Evolutionary conservation across 2,797 vertebrate species (phyloP).

Genomic region (Todus mexicanus): DNA sequence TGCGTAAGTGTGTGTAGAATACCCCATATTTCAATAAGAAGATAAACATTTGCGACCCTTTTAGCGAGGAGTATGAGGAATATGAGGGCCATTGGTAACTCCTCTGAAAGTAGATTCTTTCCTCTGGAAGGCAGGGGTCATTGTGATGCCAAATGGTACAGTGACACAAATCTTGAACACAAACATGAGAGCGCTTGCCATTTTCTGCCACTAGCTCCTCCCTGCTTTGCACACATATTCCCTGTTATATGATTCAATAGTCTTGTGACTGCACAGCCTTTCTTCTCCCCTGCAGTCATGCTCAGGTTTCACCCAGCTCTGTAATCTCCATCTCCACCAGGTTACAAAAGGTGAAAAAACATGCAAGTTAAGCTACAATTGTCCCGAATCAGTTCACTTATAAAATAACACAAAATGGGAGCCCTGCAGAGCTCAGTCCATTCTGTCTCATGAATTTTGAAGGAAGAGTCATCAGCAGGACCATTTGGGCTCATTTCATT

Average conservation of each 20-base stretch:
- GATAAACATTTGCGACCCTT: neutral
- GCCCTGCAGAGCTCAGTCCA: neutral
- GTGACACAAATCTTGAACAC: neutral
- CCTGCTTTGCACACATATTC: neutral
- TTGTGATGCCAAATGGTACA: neutral
- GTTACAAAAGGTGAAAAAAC: neutral
- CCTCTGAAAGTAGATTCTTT: neutral
- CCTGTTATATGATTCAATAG: neutral
- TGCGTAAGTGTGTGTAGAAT: accelerated
- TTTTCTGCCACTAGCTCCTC: neutral
- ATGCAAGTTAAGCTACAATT: neutral
- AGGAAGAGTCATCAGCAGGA: neutral
- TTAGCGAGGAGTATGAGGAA: neutral
- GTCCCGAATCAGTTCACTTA: neutral
- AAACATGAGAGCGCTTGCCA: neutral
- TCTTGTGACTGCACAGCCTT: neutral
- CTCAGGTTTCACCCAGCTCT: neutral
- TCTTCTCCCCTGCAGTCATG: neutral
- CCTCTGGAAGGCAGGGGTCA: neutral
- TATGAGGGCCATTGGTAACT: neutral
- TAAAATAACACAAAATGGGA: neutral
- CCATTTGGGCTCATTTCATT: neutral
- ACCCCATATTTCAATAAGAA: neutral
- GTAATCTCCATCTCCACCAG: neutral
- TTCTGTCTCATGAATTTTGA: neutral